These are phyloP conservation scores for Melanotaenia maccullochi DNA, from an alignment of 2,797 vertebrate genomes.

Conservation along the genomic window DNA sequence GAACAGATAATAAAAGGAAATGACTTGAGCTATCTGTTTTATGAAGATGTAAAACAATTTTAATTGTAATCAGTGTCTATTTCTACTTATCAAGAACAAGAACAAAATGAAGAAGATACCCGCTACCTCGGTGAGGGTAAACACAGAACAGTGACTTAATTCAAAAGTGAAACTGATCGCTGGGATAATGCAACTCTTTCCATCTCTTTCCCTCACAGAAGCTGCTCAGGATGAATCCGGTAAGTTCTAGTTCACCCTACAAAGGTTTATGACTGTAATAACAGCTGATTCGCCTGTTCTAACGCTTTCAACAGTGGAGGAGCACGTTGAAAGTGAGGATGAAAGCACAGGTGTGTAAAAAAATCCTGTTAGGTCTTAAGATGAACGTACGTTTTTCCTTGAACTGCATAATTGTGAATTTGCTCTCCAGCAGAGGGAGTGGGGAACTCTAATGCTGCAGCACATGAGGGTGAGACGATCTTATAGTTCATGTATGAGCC, in stretches of 20 bases:
- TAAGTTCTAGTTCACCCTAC: conserved; percentile 36
- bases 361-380: too few species aligned
- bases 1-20: background rate
- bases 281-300: conserved; percentile 1
- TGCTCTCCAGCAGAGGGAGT: conserved; percentile 57
- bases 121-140: conserved; percentile 66
- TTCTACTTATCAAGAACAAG: conserved; percentile 50
- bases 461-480: conserved; percentile 55
- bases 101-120: conserved; percentile 52
- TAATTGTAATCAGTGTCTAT: background rate
- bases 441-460: conserved; percentile 36
- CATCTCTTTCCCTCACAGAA: conserved; percentile 55
- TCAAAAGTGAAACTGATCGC: background rate
- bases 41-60: too few species aligned
- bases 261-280: background rate
- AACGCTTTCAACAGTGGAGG: conserved; percentile 54
- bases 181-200: background rate
- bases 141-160: conserved; percentile 5
- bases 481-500: conserved; percentile 24
- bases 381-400: conserved; percentile 10
- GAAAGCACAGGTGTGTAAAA: conserved; percentile 56
- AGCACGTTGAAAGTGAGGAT: conserved; percentile 5
- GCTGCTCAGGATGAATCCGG: conserved; percentile 62
- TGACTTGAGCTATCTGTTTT: background rate
- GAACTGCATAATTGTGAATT: conserved; percentile 45